These are phyloP conservation scores for Heliconius congener DNA, from an alignment of 1,140 invertebrate genomes.

Conservation along the genomic window DNA sequence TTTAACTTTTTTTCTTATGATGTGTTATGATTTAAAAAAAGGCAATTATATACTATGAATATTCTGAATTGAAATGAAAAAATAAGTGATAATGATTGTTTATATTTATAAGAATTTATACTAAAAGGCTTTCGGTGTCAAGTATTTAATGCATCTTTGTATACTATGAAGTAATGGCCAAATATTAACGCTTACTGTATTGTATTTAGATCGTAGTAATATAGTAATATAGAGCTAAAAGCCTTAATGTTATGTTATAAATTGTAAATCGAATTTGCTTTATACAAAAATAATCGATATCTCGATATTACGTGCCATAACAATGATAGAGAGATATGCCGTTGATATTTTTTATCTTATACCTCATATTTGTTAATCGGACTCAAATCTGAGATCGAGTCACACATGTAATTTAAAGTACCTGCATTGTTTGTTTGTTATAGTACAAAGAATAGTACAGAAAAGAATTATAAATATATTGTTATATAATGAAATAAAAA, in stretches of 20 bases:
- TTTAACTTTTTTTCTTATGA: no score
- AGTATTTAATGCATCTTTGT: neutral
- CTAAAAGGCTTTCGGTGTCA: neutral
- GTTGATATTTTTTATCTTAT: no score
- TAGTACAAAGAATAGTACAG: neutral
- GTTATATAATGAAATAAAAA: neutral
- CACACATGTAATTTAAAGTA: neutral
- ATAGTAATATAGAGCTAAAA: neutral
- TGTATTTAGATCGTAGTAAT: neutral
- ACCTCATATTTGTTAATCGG: no score
- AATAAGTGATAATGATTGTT: neutral
- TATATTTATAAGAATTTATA: neutral
- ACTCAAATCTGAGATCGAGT: no score
- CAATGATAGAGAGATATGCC: no score
- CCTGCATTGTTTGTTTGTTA: neutral
- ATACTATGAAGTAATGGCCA: neutral
- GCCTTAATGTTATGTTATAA: neutral
- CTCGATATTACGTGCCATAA: neutral
- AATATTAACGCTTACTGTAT: neutral
- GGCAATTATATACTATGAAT: neutral
- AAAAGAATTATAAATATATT: neutral
- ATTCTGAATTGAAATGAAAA: neutral
- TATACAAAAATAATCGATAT: neutral
- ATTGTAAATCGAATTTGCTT: neutral
- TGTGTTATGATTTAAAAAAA: no score